These are phyloP conservation scores for Erythrolamprus reginae DNA, from an alignment of 2,113 vertebrate genomes.

Conservation along the genomic window DNA sequence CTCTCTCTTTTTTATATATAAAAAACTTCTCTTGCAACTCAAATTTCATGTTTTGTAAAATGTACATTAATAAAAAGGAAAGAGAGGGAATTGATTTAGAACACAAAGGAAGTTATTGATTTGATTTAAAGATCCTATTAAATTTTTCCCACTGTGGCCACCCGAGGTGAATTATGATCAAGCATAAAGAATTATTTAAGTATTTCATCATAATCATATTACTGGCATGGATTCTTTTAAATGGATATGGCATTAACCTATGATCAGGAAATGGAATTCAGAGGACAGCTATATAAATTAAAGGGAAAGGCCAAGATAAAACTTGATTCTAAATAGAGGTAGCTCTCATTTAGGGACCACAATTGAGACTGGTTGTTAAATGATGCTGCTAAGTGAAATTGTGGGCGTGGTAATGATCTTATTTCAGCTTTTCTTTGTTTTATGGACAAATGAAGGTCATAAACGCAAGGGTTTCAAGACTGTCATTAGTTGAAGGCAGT, in stretches of 20 bases:
- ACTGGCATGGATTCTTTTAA: not conserved
- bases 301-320: not conserved
- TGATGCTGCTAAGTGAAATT: not conserved
- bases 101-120: not conserved
- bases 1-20: too few species aligned
- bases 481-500: not conserved
- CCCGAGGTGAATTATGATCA: not conserved
- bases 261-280: not conserved
- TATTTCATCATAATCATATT: not conserved
- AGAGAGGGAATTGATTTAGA: not conserved
- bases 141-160: not conserved
- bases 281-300: not conserved
- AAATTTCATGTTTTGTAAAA: not conserved
- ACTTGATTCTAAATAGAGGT: not conserved
- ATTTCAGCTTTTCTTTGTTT: not conserved
- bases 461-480: not conserved
- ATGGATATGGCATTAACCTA: not conserved
- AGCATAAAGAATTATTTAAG: not conserved
- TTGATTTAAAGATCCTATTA: not conserved
- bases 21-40: not conserved
- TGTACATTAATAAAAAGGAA: not conserved
- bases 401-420: not conserved
- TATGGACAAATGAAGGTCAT: not conserved
- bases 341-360: not conserved
- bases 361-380: not conserved